Base-by-base conservation (phyloP, 2,797 vertebrate species). In the Mus spretus region DNA sequence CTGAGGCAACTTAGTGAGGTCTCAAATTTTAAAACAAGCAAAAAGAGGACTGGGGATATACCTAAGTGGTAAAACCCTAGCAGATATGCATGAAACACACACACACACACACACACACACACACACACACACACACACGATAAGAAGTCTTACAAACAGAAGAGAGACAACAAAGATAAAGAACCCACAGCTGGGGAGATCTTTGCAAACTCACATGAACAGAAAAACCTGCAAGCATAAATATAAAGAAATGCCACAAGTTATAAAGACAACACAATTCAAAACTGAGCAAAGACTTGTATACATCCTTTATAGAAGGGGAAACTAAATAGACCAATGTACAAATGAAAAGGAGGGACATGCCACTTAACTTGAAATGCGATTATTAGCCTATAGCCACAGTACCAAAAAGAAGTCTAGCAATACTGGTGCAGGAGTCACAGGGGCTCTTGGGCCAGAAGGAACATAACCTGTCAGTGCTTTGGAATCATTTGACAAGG, bases 141-240 rank as follows among this genome's bases (percentile, higher is more conserved):
- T 65, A 65, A 31, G 3, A 67, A 67, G 63, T 34, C 12, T 57
- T 24, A 82, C 6, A 67, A 80, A 85, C 40, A 85, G 61, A 34
- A 74, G 19, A 53, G 28, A 96, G 89, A 93, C 83, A 83, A 70
- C 59, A 86, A 84, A 89, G 37, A 47, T 20, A 72, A 83, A 44
- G 19, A 63, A 63, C 40, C 22, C 78, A 67, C 34, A 70, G 67
- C 15, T 70, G 34, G 34, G 67, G 67, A 70, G 67, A 70, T 70
- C 67, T 70, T 70, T 70, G 2, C 34, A 67, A 67, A 6, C 14
- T 7, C 67, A 37, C n/a, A 37, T 10, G 7, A 72, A 72, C 70
- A 72, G 19, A 72, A 82, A 75, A 53, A 57, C 15, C n/a, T 40
- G 26, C 40, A 59, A 79, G 37, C 44, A 31, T 24, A 87, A 79